Evolutionary conservation across 2,797 vertebrate species (phyloP), one percentile per base, ranked within the genome.

Genomic region (Antennarius maculatus): DNA sequence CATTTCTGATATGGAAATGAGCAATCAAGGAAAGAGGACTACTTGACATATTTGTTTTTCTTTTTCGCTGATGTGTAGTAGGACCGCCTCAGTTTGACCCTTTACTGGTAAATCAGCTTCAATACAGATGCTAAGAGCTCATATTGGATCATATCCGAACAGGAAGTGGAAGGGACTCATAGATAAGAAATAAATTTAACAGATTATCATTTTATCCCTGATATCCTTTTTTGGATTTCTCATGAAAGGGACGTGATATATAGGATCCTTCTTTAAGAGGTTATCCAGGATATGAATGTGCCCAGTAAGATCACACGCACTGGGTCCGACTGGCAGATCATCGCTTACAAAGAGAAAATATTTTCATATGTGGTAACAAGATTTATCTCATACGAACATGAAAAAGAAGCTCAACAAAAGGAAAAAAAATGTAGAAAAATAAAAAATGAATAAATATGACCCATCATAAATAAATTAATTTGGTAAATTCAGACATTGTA

Each of bases 361-460:
- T 67, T 69, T 54, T 39, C 52, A 74, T 51, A 57, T 46, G 49
- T 55, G 43, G 56, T 72, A 71, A 83, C 74, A 83, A 83, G 66
- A 83, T 54, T 67, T 66, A 55, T 66, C 76, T 49, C 23, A 57
- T 61, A 85, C 69, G 85, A 82, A 86, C 71, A 70, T 77, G 43
- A 74, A 41, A 49, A 59, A 68, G 54, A 78, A 66, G 63, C 70
- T 58, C 50, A 63, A 69, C 60, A 66, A 82, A 76, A 68, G 64
- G 28, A 65, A 65, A 77, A 74, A 73, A 59, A 72, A 82, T 70
- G 80, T 89, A 92, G 74, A 91, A 90, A 91, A 89, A 89, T 84
- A 84, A 81, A 86, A 87, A 88, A 89, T 87, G 83, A 92, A 93
- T 93, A 93, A 93, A 93, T 93, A 93, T 77, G 80, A 82, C 89